Evolutionary conservation across 2,797 vertebrate species (phyloP).

Genomic region (Nasua narica): DNA sequence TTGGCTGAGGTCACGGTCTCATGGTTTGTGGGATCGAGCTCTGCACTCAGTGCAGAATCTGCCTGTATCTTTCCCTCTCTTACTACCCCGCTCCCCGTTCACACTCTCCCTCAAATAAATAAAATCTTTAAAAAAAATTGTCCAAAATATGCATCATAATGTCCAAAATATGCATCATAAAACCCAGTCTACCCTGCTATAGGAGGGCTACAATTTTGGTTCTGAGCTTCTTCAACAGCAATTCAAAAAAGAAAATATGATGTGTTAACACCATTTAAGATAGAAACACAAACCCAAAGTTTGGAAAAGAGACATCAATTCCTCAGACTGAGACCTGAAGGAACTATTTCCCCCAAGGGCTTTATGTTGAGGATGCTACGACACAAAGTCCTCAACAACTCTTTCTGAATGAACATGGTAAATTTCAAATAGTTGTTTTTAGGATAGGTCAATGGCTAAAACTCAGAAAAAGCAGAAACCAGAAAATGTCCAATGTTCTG

Average conservation of each 20-base stretch:
- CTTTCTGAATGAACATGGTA: not conserved
- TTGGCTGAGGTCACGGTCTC: not conserved
- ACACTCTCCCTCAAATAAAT: not conserved
- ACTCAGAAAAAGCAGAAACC: not conserved
- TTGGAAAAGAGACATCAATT: not conserved
- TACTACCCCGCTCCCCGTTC: rapidly evolving
- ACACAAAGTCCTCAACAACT: not conserved
- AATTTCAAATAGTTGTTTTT: not conserved
- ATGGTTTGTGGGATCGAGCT: not conserved
- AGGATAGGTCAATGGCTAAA: not conserved
- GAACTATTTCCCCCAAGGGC: not conserved
- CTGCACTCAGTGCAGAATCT: not conserved
- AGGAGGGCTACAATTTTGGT: not conserved
- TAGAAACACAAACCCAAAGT: not conserved
- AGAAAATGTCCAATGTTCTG: not conserved
- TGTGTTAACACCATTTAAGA: not conserved
- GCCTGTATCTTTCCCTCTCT: not conserved
- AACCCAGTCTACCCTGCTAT: not conserved
- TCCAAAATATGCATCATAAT: not conserved
- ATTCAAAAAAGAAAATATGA: not conserved
- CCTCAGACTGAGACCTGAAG: not conserved
- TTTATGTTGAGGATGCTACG: not conserved
- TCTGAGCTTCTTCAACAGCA: not conserved
- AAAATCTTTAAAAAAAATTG: not conserved
- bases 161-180: not conserved